Evolutionary conservation across 2,113 vertebrate species (phyloP), one percentile per base, ranked within the genome.

Genomic region (Megalops atlanticus): DNA sequence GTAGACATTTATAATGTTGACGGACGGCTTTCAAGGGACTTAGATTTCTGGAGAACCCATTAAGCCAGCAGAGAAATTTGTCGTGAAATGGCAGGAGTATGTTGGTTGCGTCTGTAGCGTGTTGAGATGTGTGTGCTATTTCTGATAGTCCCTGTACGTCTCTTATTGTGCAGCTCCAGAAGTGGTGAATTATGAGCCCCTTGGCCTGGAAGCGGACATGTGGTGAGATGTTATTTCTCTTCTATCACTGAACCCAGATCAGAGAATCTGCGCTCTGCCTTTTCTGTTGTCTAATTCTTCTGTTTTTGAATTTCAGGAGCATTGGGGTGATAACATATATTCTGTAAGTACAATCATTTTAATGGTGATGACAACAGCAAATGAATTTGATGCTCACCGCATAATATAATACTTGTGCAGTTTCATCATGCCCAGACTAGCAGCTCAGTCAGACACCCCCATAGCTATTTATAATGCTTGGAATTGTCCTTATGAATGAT

Each of bases 141-240:
- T 83, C 18, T 11, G 39, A 40, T 16, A n/a, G 39, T 31, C 47
- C 18, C 24, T 24, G 21, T 36, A 40, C 0, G 12, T 82, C 89
- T 8, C 91, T 89, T 89, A 74, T 39, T 54, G 84, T 85, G 45
- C 93, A 99, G 98, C 98, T 94, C 98, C 98, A 85, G 98, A 99
- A 92, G 97, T 99, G 79, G 98, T 99, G 76, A 99, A 99, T 91
- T 99, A 99, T 87, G 98, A 99, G 76, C 96, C 98, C 27, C 91
- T 99, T 84, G 97, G 97, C 84, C 94, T 99, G 78, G 97, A 99
- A 92, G 97, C 97, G 64, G 98, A 99, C 91, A 99, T 99, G 98
- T 99, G 98, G 98, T 99, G 93, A 97, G 97, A 74, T 76, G 27
- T 38, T 33, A 74, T 14, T 18, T 52, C 27, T 10, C 52, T 39